phyloP scores from a whole-genome alignment of 1,140 invertebrate species.

The Laodelphax striatellus region DNA sequence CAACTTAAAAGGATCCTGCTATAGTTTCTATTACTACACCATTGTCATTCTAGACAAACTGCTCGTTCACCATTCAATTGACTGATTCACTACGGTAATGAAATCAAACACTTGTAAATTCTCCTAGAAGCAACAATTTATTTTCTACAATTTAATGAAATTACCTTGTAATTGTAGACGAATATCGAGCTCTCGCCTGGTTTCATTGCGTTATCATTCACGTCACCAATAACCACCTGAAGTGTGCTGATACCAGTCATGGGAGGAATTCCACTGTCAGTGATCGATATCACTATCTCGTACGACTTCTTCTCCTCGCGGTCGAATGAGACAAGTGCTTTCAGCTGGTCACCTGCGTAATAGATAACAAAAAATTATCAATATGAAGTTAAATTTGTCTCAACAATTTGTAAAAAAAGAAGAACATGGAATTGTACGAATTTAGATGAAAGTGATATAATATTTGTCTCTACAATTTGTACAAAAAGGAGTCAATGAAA shows the following conservation, averaged over 20 bases:
- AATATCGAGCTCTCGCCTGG: constrained; percentile 75
- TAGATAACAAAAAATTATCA: constrained; percentile 15
- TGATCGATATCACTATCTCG: constrained; percentile 74
- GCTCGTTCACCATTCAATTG: no score
- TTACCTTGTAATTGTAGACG: constrained; percentile 80
- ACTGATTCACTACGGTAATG: no score
- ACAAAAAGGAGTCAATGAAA: no score
- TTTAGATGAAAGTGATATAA: no score
- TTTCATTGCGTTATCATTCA: constrained; percentile 78
- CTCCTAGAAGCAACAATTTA: no score
- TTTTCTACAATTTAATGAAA: no score
- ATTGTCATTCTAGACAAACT: neutral
- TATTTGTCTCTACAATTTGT: no score
- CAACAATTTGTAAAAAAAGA: no score
- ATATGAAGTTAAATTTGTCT: neutral
- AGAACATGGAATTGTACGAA: no score
- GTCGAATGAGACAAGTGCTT: constrained; percentile 64
- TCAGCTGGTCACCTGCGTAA: constrained; percentile 30
- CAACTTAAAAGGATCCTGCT: no score
- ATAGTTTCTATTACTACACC: neutral
- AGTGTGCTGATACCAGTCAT: constrained; percentile 63
- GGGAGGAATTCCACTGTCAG: constrained; percentile 60
- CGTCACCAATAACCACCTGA: constrained; percentile 78
- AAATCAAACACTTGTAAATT: no score
- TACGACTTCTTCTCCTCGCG: constrained; percentile 81